Evolutionary conservation across 2,113 vertebrate species (phyloP).

Genomic region (Brachyhypopomus occidentalis): DNA sequence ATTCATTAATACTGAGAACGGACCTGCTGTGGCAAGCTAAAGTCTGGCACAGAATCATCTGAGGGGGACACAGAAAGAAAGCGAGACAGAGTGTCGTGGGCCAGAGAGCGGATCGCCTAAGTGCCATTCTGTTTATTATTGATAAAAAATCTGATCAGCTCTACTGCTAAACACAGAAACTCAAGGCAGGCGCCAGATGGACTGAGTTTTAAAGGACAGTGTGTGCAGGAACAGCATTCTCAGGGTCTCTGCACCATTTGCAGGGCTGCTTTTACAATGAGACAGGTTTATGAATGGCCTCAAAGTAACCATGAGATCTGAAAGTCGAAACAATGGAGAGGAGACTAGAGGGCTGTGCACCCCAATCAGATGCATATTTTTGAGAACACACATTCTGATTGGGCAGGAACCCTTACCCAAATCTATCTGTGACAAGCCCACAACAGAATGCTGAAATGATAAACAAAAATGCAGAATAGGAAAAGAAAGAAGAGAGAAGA

Average conservation of each 20-base stretch:
- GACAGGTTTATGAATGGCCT: not conserved
- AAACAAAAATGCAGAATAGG: slow-evolving; percentile 54
- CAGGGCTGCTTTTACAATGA: not conserved
- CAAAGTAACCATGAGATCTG: slow-evolving; percentile 39
- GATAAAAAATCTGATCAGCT: not conserved
- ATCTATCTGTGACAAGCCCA: slow-evolving; percentile 66
- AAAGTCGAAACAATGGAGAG: slow-evolving; percentile 55
- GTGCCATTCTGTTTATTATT: slow-evolving; percentile 13
- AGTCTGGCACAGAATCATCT: slow-evolving; percentile 46
- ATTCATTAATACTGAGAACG: slow-evolving; percentile 47
- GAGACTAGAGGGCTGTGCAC: slow-evolving; percentile 44
- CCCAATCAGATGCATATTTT: slow-evolving; percentile 56
- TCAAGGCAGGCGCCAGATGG: not conserved
- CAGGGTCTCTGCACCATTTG: not conserved
- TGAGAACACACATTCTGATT: slow-evolving; percentile 52
- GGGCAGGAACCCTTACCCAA: slow-evolving; percentile 65
- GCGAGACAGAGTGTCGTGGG: not conserved
- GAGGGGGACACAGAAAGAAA: slow-evolving; percentile 9
- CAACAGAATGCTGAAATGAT: slow-evolving; percentile 66
- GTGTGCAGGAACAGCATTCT: not conserved
- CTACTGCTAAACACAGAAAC: not conserved
- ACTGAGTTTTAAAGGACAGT: not conserved
- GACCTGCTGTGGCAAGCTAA: slow-evolving; percentile 43
- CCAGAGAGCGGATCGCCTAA: slow-evolving; percentile 28
- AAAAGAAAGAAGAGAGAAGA: slow-evolving; percentile 57